Evolutionary conservation across 2,888 invertebrate genomes (phyloP), one percentile per base, ranked within the genome.

Genomic region (Eilema caniola): DNA sequence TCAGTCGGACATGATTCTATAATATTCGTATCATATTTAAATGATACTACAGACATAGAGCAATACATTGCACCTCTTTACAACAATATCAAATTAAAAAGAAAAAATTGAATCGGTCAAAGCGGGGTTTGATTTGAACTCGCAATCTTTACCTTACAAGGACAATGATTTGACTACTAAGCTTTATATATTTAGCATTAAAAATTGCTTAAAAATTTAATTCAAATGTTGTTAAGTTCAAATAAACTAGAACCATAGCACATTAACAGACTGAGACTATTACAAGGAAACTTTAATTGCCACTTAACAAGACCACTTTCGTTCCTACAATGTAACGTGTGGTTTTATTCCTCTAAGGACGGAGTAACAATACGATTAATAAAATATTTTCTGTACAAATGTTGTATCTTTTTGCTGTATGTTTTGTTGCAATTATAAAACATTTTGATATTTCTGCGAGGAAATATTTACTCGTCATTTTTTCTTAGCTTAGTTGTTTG

Each of bases 261-360:
- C 56, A 37, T 59, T 57, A 69, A 73, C 70, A 74, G 59, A 57
- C 72, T 28, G 37, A 11, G 1, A 72, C 71, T 79, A 79, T 81
- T 77, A 77, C 67, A 71, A 67, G 63, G n/a, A 53, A 64, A 71
- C 71, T 79, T 76, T 79, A 79, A 79, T 76, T 76, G 79, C 70
- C 67, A 72, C 71, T 72, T 79, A 71, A 76, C 72, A 70, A 64
- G 64, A 62, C 71, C 74, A 65, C 74, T 79, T 62, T 65, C 66
- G 72, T 81, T 76, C 65, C 41, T 37, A 20, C 16, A 47, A 60
- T 10, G 41, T 28, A 53, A 41, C 16, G 41, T 56, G 47, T 57
- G 56, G 63, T 63, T 63, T 63, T 60, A 64, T 69, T 64, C 31
- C 69, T 31, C 59, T 63, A 12, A 47, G 28, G 67, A 61, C 28